Evolutionary conservation across 1,140 invertebrate genomes (phyloP).

Genomic region (Dysdera silvatica): DNA sequence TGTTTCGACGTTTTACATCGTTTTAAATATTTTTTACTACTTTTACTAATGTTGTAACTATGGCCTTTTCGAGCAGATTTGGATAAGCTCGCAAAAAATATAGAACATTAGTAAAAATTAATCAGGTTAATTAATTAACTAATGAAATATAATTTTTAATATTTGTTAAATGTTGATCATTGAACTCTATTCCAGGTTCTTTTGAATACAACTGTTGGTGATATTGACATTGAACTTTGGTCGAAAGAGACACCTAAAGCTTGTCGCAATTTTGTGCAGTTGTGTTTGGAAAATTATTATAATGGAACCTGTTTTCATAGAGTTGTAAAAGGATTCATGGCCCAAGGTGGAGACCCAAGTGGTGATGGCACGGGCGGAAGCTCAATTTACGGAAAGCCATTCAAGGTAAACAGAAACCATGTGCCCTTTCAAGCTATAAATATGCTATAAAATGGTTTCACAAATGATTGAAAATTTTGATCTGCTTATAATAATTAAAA

Average conservation of each 20-base stretch:
- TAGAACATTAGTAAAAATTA: too few relatives aligned
- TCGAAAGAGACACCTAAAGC: constrained; percentile 91
- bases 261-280: constrained; percentile 92
- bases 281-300: constrained; percentile 96
- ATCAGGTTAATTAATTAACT: too few relatives aligned
- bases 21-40: too few relatives aligned
- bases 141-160: too few relatives aligned
- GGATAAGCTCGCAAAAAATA: too few relatives aligned
- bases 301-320: constrained; percentile 85
- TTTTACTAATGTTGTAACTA: too few relatives aligned
- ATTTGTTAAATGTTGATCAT: too few relatives aligned
- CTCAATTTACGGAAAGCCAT: constrained; percentile 86
- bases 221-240: constrained; percentile 98
- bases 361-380: constrained; percentile 90
- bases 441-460: neutral
- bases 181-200: constrained; percentile 76
- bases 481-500: too few relatives aligned
- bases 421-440: neutral
- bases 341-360: constrained; percentile 92
- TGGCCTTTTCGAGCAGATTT: too few relatives aligned
- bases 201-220: constrained; percentile 83
- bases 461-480: neutral
- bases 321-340: constrained; percentile 84
- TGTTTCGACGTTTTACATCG: too few relatives aligned
- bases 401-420: constrained; percentile 62